Evolutionary conservation across 2,888 invertebrate genomes (phyloP).

Genomic region (Phyllotreta striolata): DNA sequence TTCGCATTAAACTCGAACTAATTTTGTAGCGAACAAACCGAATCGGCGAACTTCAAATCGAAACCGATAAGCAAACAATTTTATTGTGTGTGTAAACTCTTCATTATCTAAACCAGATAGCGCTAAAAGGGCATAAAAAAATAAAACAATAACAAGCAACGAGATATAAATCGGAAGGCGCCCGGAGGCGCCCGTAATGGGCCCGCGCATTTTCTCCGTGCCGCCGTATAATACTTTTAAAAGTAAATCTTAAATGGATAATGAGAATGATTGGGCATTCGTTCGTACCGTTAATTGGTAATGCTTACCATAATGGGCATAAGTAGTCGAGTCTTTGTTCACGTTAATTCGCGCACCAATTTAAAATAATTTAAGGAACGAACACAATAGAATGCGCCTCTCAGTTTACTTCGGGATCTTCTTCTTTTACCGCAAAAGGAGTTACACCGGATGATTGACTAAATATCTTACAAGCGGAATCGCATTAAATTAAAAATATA

Average conservation of each 20-base stretch:
- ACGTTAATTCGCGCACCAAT: slow-evolving; percentile 52
- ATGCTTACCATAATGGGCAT: slow-evolving; percentile 49
- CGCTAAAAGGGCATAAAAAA: slow-evolving; percentile 2
- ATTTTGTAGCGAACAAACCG: too few species aligned
- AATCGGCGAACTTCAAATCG: background rate
- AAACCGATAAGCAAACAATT: slow-evolving; percentile 3
- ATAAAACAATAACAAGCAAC: slow-evolving; percentile 9
- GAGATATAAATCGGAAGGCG: slow-evolving; percentile 25
- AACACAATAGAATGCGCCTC: slow-evolving; percentile 46
- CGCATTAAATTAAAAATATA: too few species aligned
- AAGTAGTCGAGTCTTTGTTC: slow-evolving; percentile 48
- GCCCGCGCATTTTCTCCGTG: slow-evolving; percentile 13
- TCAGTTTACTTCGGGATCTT: too few species aligned
- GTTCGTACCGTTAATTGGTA: slow-evolving; percentile 51
- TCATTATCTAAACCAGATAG: slow-evolving; percentile 8
- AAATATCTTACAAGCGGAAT: too few species aligned
- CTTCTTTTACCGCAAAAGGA: too few species aligned
- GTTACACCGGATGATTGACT: too few species aligned
- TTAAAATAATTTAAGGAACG: slow-evolving; percentile 50
- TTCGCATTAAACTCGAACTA: too few species aligned
- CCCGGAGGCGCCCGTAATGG: slow-evolving; percentile 23
- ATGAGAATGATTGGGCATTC: slow-evolving; percentile 48
- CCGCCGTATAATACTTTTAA: slow-evolving; percentile 20
- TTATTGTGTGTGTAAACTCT: slow-evolving; percentile 9
- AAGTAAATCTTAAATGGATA: slow-evolving; percentile 44